Percentiles rank a stretch among this genome's conserved stretches.
These are phyloP conservation scores for Gisinianus flammeolus DNA, from an alignment of 2,888 invertebrate genomes.

Conservation along the genomic window DNA sequence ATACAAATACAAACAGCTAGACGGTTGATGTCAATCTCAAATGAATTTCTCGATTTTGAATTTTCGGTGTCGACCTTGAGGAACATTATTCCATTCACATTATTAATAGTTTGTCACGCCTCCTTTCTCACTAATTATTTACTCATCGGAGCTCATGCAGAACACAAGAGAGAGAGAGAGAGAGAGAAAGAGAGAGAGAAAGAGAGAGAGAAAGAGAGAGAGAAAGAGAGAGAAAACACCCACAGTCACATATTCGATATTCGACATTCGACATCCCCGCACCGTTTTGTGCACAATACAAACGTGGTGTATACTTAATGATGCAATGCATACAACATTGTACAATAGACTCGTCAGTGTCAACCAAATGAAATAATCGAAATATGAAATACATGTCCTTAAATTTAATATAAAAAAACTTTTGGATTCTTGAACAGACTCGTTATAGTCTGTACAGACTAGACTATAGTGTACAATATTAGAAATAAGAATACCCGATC, in stretches of 20 bases:
- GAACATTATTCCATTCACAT: background rate
- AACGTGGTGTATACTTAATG: background rate
- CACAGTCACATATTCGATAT: background rate
- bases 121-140: background rate
- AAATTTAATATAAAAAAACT: no score
- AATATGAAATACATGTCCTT: background rate
- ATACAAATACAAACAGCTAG: no score
- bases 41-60: no score
- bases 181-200: background rate
- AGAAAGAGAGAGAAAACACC: background rate
- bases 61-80: constrained; percentile 12
- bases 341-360: background rate
- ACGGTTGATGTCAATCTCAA: no score
- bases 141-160: background rate
- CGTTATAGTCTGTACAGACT: no score
- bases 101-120: constrained; percentile 4
- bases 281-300: no score
- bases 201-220: background rate
- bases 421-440: no score
- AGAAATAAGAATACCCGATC: no score
- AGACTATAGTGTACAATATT: no score
- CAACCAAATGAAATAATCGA: background rate
- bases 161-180: background rate
- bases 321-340: background rate
- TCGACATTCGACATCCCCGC: background rate